phyloP scores from a whole-genome alignment of 2,888 invertebrate genomes.

The Rambutsinella grinnellia region DNA sequence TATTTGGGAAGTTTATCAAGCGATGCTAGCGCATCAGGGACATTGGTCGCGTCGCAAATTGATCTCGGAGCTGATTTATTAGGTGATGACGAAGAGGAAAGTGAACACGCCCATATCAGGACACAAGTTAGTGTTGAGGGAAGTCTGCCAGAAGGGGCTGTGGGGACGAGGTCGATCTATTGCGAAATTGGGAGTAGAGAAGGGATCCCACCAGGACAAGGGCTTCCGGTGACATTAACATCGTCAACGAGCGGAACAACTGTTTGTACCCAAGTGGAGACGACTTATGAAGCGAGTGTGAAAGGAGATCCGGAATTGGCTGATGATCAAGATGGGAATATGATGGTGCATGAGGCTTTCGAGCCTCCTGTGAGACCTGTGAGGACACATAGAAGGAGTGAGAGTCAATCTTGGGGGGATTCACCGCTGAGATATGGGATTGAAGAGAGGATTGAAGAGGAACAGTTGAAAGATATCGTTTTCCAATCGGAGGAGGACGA shows the following conservation, averaged over 20 bases:
- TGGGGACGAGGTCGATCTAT: constrained; percentile 55
- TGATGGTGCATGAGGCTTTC: constrained; percentile 67
- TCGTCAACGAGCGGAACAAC: constrained; percentile 64
- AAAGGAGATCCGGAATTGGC: constrained; percentile 66
- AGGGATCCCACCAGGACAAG: constrained; percentile 43
- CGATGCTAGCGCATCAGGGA: constrained; percentile 79
- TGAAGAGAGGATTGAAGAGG: constrained; percentile 66
- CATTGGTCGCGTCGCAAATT: constrained; percentile 89
- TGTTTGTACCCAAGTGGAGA: constrained; percentile 66
- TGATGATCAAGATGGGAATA: constrained; percentile 72
- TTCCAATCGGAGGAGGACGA: constrained; percentile 68
- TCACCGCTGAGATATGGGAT: constrained; percentile 61
- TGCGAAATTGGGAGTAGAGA: constrained; percentile 59
- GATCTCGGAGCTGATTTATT: constrained; percentile 83
- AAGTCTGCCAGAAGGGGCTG: constrained; percentile 14
- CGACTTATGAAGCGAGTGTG: constrained; percentile 65
- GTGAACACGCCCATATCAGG: constrained; percentile 38
- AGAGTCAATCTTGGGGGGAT: constrained; percentile 64
- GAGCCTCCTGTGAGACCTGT: constrained; percentile 57
- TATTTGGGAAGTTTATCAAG: constrained; percentile 64
- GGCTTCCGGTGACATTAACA: constrained; percentile 65
- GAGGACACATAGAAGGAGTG: constrained; percentile 62
- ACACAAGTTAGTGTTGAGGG: constrained; percentile 46
- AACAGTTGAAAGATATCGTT: constrained; percentile 67
- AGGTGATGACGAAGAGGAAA: constrained; percentile 74